Evolutionary conservation across 2,113 vertebrate species (phyloP).

Genomic region (Rhinoderma darwinii): DNA sequence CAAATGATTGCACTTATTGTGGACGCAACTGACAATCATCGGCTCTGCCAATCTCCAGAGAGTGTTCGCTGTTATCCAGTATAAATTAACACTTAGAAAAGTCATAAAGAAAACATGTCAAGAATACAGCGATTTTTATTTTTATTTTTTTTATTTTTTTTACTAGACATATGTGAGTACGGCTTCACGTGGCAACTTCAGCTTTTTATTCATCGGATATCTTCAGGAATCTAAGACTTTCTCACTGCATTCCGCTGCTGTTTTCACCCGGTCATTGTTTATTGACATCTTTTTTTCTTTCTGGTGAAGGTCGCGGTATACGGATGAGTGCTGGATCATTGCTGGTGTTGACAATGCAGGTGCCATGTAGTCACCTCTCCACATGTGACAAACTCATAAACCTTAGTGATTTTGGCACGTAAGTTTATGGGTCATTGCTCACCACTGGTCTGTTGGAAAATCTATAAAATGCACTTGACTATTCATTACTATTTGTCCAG

Average conservation of each 20-base stretch:
- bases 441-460: conserved; percentile 21
- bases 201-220: neutral
- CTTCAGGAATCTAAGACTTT: neutral
- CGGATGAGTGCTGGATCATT: conserved; percentile 7
- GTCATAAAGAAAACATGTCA: neutral
- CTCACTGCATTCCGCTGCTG: neutral
- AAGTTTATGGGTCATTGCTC: conserved; percentile 40
- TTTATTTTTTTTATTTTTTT: too few species aligned
- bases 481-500: conserved; percentile 29
- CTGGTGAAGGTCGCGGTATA: conserved; percentile 12
- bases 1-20: neutral
- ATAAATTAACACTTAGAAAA: conserved; percentile 28
- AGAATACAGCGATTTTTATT: neutral
- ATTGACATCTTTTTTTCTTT: neutral
- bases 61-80: conserved; percentile 25
- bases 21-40: neutral
- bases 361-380: conserved; percentile 16
- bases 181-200: neutral
- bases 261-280: neutral
- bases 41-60: neutral
- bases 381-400: conserved; percentile 39
- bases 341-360: conserved; percentile 35
- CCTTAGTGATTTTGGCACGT: conserved; percentile 4
- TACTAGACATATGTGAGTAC: neutral
- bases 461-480: conserved; percentile 42